Evolutionary conservation across 2,888 invertebrate species (phyloP).

Genomic region (Apantesis nais): DNA sequence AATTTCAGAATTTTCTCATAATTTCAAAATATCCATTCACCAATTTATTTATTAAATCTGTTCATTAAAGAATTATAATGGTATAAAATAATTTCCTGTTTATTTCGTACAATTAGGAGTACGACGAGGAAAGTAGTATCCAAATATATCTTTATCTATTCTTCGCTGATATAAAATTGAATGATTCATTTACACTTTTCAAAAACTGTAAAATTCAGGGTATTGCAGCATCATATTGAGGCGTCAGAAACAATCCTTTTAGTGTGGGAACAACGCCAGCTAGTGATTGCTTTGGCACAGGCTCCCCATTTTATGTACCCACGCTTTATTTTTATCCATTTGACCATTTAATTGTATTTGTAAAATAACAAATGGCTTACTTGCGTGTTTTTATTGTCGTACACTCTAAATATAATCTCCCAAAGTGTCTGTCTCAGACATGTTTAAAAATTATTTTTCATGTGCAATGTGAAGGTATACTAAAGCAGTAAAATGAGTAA

Average conservation of each 20-base stretch:
- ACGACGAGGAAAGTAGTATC: too few relatives aligned
- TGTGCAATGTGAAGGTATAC: background rate
- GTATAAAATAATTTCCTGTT: too few relatives aligned
- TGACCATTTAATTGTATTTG: background rate
- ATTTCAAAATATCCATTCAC: too few relatives aligned
- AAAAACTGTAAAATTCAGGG: constrained; percentile 6
- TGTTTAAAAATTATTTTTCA: background rate
- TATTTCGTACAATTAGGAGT: too few relatives aligned
- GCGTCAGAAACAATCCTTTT: constrained; percentile 58
- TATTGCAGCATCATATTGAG: constrained; percentile 26
- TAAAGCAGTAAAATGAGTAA: too few relatives aligned
- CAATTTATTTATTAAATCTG: too few relatives aligned
- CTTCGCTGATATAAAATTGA: background rate
- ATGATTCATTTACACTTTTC: background rate
- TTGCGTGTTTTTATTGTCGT: background rate
- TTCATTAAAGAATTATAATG: too few relatives aligned
- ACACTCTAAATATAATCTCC: background rate
- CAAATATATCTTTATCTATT: background rate
- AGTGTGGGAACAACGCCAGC: constrained; percentile 59
- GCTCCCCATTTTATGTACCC: constrained; percentile 35
- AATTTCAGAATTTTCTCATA: too few relatives aligned
- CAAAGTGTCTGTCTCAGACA: background rate
- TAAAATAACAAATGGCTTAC: background rate
- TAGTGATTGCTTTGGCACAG: constrained; percentile 61
- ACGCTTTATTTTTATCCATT: background rate